Evolutionary conservation across 2,797 vertebrate genomes (phyloP), one percentile per base, ranked within the genome.

Genomic region (Bryconaethiops microstoma): DNA sequence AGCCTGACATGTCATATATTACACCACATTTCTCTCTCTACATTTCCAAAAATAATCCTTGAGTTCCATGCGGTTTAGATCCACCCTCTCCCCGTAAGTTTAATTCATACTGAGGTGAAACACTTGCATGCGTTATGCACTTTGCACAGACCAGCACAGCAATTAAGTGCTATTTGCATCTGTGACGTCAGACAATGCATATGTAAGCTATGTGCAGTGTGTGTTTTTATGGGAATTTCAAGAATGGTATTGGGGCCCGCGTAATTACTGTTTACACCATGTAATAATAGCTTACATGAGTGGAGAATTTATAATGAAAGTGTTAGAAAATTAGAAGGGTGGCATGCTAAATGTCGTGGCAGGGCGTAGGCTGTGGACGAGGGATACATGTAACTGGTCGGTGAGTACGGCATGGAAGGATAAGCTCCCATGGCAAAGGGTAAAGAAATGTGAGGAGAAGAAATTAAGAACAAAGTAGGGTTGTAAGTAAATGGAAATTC

Each of bases 261-360:
- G 50, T 84, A 86, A 84, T 84, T 80, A 84, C 71, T 84, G 68
- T 84, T 82, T 86, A 68, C 67, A 42, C 60, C n/a, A 64, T 45
- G 55, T 75, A 78, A 68, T 84, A 70, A 84, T 79, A 76, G 65
- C 65, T 70, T 76, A 35, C 29, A 76, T 52, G 4, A 76, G 57
- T 68, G 64, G 16, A 65, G 69, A 59, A 70, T 65, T 79, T 80
- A 68, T 78, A 77, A 68, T 74, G 40, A 74, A 80, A 80, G 42
- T 74, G 81, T 75, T 74, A 57, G 70, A 50, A 79, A 82, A 85
- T 82, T 74, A 81, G 75, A 81, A 76, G 67, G 55, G 73, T 57
- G 67, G 12, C 42, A 39, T 76, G 42, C 55, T 39, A 68, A n/a
- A 70, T 54, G 45, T 5, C 12, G 19, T 54, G 74, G 55, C 55